Percentiles rank a stretch among this genome's conserved stretches.
These are phyloP conservation scores for Lichenostomus cassidix DNA, from an alignment of 2,113 vertebrate species.

Conservation along the genomic window DNA sequence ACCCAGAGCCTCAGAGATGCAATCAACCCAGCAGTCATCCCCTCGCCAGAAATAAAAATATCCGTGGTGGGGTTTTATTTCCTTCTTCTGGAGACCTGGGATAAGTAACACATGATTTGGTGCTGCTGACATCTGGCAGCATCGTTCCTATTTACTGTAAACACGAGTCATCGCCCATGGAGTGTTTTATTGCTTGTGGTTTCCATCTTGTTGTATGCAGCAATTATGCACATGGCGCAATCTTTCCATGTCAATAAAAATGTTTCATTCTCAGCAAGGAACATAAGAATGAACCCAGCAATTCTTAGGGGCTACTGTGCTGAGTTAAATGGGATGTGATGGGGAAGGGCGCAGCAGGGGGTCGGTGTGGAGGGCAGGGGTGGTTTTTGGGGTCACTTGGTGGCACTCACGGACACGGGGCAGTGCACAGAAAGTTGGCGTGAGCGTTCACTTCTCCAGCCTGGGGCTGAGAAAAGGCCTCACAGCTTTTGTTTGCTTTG, in stretches of 20 bases:
- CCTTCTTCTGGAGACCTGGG: constrained; percentile 57
- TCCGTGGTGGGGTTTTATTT: constrained; percentile 50
- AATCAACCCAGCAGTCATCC: constrained; percentile 29
- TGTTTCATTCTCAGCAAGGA: constrained; percentile 57
- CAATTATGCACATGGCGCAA: constrained; percentile 60
- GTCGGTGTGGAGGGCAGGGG: accelerated
- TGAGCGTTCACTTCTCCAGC: accelerated
- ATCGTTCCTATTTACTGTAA: constrained; percentile 66
- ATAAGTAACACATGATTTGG: constrained; percentile 57
- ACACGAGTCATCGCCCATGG: constrained; percentile 58
- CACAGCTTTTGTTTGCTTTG: constrained; percentile 32
- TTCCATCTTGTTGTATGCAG: constrained; percentile 62
- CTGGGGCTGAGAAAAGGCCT: neutral
- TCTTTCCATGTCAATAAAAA: constrained; percentile 66
- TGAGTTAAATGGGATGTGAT: neutral
- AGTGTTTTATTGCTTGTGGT: constrained; percentile 67
- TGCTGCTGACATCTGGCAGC: constrained; percentile 65
- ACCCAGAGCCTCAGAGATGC: constrained; percentile 8
- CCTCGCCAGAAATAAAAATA: constrained; percentile 33
- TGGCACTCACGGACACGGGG: neutral
- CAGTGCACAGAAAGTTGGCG: neutral
- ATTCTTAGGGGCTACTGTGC: constrained; percentile 54
- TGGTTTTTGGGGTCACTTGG: neutral
- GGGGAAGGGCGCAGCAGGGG: neutral
- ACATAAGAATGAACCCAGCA: constrained; percentile 12